phyloP scores from a whole-genome alignment of 2,888 invertebrate species.

The Tenodera sinensis region DNA sequence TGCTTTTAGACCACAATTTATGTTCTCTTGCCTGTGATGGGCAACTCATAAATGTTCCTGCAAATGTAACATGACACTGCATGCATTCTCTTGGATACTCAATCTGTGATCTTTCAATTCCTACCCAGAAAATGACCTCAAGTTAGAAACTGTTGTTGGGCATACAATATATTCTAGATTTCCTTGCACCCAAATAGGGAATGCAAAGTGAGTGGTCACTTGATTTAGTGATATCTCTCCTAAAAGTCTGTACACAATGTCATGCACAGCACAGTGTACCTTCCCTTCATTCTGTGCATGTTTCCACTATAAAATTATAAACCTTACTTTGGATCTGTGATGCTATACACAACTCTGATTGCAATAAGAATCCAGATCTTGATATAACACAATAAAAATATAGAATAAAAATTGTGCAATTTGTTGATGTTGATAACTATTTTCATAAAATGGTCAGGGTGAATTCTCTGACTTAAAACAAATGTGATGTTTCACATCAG shows the following conservation, averaged over 20 bases:
- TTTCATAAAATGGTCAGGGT: constrained; percentile 24
- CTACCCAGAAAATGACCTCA: background rate
- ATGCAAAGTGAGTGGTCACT: background rate
- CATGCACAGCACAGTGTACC: background rate
- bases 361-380: constrained; percentile 21
- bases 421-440: constrained; percentile 24
- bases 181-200: background rate
- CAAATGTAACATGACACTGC: too few relatives aligned
- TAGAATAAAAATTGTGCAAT: constrained; percentile 2
- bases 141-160: background rate
- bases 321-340: constrained; percentile 22
- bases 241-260: background rate
- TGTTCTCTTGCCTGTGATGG: too few relatives aligned
- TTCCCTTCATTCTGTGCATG: background rate
- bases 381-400: constrained; percentile 3
- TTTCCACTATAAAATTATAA: background rate
- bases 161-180: background rate
- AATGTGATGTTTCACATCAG: constrained; percentile 6
- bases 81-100: background rate
- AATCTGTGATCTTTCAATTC: background rate
- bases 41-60: too few relatives aligned
- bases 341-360: constrained; percentile 17
- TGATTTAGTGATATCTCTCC: background rate
- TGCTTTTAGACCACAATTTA: too few relatives aligned
- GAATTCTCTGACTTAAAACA: constrained; percentile 9